Evolutionary conservation across 2,888 invertebrate genomes (phyloP).

Genomic region (Leptopilina myrica): DNA sequence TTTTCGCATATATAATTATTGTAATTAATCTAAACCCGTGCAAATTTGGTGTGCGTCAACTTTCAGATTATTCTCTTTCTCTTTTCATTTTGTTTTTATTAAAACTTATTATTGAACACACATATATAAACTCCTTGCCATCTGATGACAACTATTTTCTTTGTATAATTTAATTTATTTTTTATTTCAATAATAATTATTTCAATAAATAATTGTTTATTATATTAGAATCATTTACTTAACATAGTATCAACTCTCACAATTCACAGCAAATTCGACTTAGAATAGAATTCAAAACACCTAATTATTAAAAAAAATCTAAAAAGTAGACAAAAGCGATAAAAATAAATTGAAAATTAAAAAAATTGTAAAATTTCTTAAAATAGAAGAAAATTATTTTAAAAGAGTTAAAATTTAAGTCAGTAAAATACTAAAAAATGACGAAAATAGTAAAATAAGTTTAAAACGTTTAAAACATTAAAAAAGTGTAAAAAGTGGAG

Average conservation of each 20-base stretch:
- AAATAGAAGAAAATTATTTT: neutral
- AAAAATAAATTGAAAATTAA: too few relatives aligned
- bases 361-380: neutral
- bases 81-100: neutral
- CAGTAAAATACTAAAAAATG: neutral
- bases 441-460: neutral
- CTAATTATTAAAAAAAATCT: neutral
- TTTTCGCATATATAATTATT: too few relatives aligned
- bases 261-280: slow-evolving; percentile 45
- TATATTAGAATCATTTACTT: slow-evolving; percentile 48
- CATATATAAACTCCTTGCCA: slow-evolving; percentile 19
- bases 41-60: slow-evolving; percentile 22
- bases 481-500: too few relatives aligned
- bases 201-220: slow-evolving; percentile 44
- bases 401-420: neutral
- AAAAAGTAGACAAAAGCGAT: too few relatives aligned
- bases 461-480: neutral
- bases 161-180: neutral
- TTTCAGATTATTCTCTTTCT: neutral
- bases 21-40: slow-evolving; percentile 14
- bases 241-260: slow-evolving; percentile 10
- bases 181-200: slow-evolving; percentile 43
- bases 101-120: neutral
- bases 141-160: slow-evolving; percentile 17
- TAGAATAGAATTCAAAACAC: slow-evolving; percentile 39